These are phyloP conservation scores for Marisa cornuarietis DNA, from an alignment of 1,140 invertebrate genomes.

Conservation along the genomic window DNA sequence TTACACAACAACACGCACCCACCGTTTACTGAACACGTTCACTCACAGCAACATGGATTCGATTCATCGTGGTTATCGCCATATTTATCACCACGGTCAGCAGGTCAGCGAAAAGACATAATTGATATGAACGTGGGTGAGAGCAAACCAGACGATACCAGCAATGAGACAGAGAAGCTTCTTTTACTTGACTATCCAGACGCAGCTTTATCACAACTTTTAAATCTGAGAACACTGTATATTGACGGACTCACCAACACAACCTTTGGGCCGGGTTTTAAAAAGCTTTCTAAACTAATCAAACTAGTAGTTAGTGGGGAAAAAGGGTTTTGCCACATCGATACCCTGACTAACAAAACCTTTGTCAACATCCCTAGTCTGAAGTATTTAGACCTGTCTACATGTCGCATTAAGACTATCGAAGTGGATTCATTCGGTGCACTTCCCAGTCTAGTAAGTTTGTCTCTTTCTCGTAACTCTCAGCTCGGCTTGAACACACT, in stretches of 20 bases:
- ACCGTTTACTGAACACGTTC: too few species aligned
- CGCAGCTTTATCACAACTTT: conserved; percentile 10
- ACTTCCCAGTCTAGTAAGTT: conserved; percentile 8
- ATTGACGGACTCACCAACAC: conserved; percentile 13
- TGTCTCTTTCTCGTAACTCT: conserved; percentile 27
- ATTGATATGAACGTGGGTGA: too few species aligned
- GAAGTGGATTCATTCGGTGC: conserved; percentile 11
- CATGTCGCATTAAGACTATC: conserved; percentile 17
- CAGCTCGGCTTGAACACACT: conserved; percentile 17
- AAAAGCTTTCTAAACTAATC: neutral
- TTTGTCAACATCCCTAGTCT: conserved; percentile 14
- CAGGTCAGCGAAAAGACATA: too few species aligned
- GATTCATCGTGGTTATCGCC: too few species aligned
- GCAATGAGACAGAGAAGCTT: too few species aligned
- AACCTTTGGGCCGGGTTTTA: conserved; percentile 7
- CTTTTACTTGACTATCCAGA: neutral
- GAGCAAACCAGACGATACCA: too few species aligned
- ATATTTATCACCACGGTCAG: too few species aligned
- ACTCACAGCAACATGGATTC: too few species aligned
- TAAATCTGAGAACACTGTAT: neutral
- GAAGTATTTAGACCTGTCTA: conserved; percentile 27
- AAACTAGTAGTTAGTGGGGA: neutral
- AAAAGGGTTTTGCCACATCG: neutral
- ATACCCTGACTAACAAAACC: neutral
- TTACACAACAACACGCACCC: too few species aligned